Conservation (phyloP, 2,797 vertebrate species). For the Tokudaia muenninki region DNA sequence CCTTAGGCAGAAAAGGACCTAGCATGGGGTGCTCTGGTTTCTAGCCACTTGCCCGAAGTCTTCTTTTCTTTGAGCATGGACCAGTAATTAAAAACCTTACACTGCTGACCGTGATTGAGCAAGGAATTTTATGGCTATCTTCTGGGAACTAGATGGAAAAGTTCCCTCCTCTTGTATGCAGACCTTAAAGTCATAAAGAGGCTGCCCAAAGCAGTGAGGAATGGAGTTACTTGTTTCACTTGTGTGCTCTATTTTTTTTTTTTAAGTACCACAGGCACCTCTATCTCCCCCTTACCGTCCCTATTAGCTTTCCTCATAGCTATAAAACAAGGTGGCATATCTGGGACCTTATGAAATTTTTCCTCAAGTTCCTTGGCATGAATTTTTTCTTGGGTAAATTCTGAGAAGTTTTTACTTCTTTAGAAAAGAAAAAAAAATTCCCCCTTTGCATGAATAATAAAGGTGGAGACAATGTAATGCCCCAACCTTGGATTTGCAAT, state of each 20-base stretch:
- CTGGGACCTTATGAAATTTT: constrained; percentile 31
- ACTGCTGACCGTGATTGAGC: constrained; percentile 18
- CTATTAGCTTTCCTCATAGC: not conserved
- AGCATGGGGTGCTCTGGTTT: constrained; percentile 16
- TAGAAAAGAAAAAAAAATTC: not conserved
- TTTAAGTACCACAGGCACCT: not conserved
- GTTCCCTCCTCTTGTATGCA: not conserved
- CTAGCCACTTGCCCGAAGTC: constrained; percentile 14
- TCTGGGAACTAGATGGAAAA: constrained; percentile 28
- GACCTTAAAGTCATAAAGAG: constrained; percentile 4
- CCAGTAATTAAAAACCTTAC: constrained; percentile 55
- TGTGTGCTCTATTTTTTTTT: not conserved
- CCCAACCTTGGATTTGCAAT: not conserved
- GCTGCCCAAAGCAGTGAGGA: constrained; percentile 1
- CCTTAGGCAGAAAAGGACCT: constrained; percentile 58
- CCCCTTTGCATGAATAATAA: not conserved
- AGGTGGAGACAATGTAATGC: not conserved
- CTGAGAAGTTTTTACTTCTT: not conserved
- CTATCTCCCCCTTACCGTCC: not conserved
- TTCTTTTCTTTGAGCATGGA: not conserved
- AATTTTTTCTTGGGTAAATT: constrained; percentile 38
- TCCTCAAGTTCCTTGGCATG: not conserved
- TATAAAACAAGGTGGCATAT: not conserved
- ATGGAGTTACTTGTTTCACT: not conserved
- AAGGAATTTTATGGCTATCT: constrained; percentile 19